phyloP scores from a whole-genome alignment of 2,113 vertebrate species.

The Misgurnus mizolepis region DNA sequence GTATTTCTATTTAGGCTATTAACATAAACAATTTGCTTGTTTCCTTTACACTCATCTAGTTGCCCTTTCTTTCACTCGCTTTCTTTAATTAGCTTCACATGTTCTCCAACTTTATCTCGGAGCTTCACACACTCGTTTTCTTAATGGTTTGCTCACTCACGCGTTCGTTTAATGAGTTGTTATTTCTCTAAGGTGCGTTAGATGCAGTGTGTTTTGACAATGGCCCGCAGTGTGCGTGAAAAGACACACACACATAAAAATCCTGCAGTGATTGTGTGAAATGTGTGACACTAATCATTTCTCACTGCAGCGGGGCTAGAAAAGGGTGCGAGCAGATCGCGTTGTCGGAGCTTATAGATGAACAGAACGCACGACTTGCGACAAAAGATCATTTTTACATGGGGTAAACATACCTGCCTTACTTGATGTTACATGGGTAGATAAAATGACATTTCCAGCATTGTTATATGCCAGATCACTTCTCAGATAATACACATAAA shows the following conservation, averaged over 20 bases:
- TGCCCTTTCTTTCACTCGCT: slow-evolving; percentile 22
- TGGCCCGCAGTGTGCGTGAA: slow-evolving; percentile 28
- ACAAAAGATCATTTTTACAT: background rate
- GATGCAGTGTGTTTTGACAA: slow-evolving; percentile 47
- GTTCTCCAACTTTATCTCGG: slow-evolving; percentile 27
- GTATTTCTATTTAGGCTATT: slow-evolving; percentile 42
- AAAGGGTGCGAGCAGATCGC: slow-evolving; percentile 44
- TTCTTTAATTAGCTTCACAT: slow-evolving; percentile 41
- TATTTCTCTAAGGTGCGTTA: slow-evolving; percentile 47
- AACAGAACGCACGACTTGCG: slow-evolving; percentile 24
- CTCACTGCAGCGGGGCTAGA: slow-evolving; percentile 53
- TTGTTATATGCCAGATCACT: no score
- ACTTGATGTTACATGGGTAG: background rate
- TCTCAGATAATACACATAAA: no score
- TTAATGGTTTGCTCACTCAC: slow-evolving; percentile 44
- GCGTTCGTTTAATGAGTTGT: slow-evolving; percentile 49
- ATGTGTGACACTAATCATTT: slow-evolving; percentile 56
- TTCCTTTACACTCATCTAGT: slow-evolving; percentile 36
- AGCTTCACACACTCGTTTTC: slow-evolving; percentile 32
- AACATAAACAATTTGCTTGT: slow-evolving; percentile 30
- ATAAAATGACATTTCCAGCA: background rate
- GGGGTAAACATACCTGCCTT: slow-evolving; percentile 10
- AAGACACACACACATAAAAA: slow-evolving; percentile 31
- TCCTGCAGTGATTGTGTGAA: slow-evolving; percentile 56
- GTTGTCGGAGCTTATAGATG: slow-evolving; percentile 36